Conservation (phyloP, 2,797 vertebrate genomes). For the Gymnothorax javanicus region DNA sequence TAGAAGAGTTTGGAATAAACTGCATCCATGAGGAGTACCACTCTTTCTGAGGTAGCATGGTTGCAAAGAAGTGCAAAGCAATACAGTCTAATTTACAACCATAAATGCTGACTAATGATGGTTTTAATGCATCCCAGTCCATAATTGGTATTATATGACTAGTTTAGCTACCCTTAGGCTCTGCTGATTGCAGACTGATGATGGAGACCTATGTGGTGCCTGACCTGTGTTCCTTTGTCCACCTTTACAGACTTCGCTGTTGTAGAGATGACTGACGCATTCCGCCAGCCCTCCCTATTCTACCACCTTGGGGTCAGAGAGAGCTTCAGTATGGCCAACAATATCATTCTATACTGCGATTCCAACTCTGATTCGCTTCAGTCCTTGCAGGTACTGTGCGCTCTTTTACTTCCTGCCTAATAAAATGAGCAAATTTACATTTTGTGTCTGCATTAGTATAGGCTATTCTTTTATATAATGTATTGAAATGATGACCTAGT, state of each 20-base stretch:
- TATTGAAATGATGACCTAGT: conserved; percentile 36
- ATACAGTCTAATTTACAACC: too few relatives aligned
- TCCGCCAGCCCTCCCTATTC: conserved; percentile 94
- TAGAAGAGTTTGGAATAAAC: neutral
- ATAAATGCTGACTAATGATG: neutral
- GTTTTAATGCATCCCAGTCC: neutral
- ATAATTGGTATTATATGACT: neutral
- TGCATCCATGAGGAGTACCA: too few relatives aligned
- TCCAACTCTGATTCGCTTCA: conserved; percentile 90
- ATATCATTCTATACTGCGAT: conserved; percentile 97
- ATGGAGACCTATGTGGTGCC: neutral
- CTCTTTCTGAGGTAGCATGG: too few relatives aligned
- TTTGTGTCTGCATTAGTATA: neutral
- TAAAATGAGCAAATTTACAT: neutral
- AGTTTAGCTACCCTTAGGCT: neutral
- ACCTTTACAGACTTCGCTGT: conserved; percentile 87
- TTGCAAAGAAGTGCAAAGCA: too few relatives aligned
- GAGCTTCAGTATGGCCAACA: conserved; percentile 99
- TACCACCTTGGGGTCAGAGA: conserved; percentile 96
- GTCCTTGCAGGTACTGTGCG: conserved; percentile 84
- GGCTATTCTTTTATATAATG: neutral
- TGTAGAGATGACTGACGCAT: conserved; percentile 96
- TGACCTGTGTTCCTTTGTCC: conserved; percentile 1
- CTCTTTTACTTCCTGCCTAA: neutral
- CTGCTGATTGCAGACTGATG: neutral